A percentile compares a stretch with the other conserved stretches of the same genome.
These are phyloP conservation scores for Lasioglossum lativentre DNA, from an alignment of 2,888 invertebrate genomes.

Conservation along the genomic window DNA sequence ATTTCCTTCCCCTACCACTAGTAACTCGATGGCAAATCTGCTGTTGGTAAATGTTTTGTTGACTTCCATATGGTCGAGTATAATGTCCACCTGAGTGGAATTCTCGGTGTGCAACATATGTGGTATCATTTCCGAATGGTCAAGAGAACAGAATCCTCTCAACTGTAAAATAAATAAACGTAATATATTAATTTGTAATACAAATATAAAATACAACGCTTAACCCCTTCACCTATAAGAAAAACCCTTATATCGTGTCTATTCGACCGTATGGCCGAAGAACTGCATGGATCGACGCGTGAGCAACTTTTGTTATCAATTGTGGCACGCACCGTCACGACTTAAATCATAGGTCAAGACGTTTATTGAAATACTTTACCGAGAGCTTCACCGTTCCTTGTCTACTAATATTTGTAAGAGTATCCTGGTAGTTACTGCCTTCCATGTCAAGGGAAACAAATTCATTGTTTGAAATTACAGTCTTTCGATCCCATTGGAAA, in stretches of 20 bases:
- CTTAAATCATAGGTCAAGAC: not conserved
- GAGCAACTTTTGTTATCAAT: too few relatives aligned
- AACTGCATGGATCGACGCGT: too few relatives aligned
- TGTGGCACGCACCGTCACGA: too few relatives aligned
- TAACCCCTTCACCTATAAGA: too few relatives aligned
- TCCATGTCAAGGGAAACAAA: conserved; percentile 80
- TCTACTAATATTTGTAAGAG: conserved; percentile 76
- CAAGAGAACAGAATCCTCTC: conserved; percentile 84
- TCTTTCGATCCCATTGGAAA: conserved; percentile 83
- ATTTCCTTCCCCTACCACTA: conserved; percentile 86
- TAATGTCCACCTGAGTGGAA: conserved; percentile 88
- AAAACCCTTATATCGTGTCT: too few relatives aligned
- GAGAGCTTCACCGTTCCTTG: conserved; percentile 79
- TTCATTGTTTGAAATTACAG: conserved; percentile 81
- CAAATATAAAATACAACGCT: not conserved
- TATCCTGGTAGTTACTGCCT: conserved; percentile 76
- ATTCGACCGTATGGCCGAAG: too few relatives aligned
- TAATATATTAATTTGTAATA: conserved; percentile 1
- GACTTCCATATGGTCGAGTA: conserved; percentile 86
- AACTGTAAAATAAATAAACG: conserved; percentile 84
- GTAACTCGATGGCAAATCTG: conserved; percentile 87
- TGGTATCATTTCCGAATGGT: conserved; percentile 86
- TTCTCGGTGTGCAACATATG: conserved; percentile 89
- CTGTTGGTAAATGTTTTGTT: conserved; percentile 85
- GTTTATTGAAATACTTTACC: conserved; percentile 68